Base-by-base conservation (phyloP, 2,797 vertebrate species). In the Anguilla marmorata region DNA sequence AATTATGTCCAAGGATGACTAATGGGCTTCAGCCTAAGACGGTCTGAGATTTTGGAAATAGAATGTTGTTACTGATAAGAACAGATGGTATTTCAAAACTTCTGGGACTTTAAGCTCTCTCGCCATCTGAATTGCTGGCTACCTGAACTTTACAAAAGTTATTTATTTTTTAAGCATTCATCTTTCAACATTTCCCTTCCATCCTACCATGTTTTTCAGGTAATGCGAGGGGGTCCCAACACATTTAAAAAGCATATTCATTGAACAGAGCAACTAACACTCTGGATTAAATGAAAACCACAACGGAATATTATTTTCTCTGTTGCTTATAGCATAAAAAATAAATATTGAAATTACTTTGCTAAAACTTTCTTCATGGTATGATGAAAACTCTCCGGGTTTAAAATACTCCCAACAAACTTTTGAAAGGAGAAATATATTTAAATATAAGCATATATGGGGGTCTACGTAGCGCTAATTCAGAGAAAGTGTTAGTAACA, bases 1-100 rank as follows among this genome's bases (percentile, higher is more conserved):
- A 85, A 89, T 63, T 19, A 63, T 16, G 84, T 30, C 30, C 66
- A 80, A 33, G 41, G 50, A 82, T 82, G 45, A 88, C 54, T 63
- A 54, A 87, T 89, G 84, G 37, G 79, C 72, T 76, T 21, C 30
- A 16, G 48, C 84, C 66, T 27, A 12, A 27, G 21, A 72, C 30
- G 9, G 48, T 84, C 66, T 37, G 19, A 41, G 12, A 72, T 41
- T 54, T 82, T 21, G 86, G 50, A 30, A 76, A 16, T 45, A 86
- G 33, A 56, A 21, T 37, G 30, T 19, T 9, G 27, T 56, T 30
- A 9, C 33, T 82, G 74, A 87, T 87, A 54, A 74, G 74, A 87
- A 87, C 27, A 37, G 12, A 80, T 37, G 14, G 24, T 41, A 41
- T 66, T 48, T 66, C 24, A 66, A 66, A 60, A 37, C 33, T 63